Conservation (phyloP, 2,888 invertebrate genomes). For the Ochropacha duplaris region DNA sequence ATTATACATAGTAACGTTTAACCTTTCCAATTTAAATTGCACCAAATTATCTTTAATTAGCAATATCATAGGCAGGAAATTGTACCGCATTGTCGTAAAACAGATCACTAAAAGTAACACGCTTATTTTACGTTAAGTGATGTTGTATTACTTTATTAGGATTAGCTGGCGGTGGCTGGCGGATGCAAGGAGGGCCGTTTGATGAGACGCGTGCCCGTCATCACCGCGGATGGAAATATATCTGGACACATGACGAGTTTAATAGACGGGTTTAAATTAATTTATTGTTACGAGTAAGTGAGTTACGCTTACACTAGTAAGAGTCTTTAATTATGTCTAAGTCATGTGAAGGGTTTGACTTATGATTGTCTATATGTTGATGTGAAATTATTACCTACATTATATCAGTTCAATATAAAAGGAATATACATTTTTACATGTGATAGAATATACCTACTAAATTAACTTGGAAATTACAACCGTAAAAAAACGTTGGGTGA, state of each 20-base stretch:
- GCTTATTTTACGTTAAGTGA: conserved; percentile 37
- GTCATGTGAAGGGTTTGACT: not conserved
- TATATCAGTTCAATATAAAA: too few relatives aligned
- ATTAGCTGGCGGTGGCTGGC: conserved; percentile 11
- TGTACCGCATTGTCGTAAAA: conserved; percentile 36
- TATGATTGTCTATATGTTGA: too few relatives aligned
- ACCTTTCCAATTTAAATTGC: not conserved
- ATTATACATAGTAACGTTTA: too few relatives aligned
- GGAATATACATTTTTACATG: not conserved
- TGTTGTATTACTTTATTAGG: conserved; percentile 32
- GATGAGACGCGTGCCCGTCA: conserved; percentile 37
- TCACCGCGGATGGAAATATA: conserved; percentile 37
- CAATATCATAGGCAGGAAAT: conserved; percentile 26
- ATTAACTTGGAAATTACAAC: conserved; percentile 12
- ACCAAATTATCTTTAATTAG: not conserved
- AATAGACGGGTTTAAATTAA: conserved; percentile 32
- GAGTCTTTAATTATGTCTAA: not conserved
- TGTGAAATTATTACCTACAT: too few relatives aligned
- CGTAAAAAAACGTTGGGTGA: conserved; percentile 19
- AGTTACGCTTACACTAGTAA: conserved; percentile 1
- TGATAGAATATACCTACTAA: not conserved
- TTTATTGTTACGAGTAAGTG: conserved; percentile 25
- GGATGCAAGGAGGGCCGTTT: conserved; percentile 33
- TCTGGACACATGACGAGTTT: conserved; percentile 37
- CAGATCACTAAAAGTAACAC: conserved; percentile 30